Evolutionary conservation across 1,140 invertebrate genomes (phyloP), one percentile per base, ranked within the genome.

Genomic region (Anoplolepis gracilipes): DNA sequence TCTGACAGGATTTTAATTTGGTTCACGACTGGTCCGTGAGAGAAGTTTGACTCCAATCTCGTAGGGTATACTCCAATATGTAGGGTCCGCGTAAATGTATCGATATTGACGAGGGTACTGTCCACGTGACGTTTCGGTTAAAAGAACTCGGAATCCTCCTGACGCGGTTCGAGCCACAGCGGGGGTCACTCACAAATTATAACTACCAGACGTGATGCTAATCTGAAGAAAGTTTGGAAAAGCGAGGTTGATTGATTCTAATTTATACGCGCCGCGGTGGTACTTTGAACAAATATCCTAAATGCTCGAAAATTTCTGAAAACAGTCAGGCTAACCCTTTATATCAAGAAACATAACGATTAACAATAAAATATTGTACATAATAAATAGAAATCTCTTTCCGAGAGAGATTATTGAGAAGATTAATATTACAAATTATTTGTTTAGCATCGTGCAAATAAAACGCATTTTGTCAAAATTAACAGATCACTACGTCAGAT

Each of bases 31-130:
- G 19, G 72, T 73, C 67, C 85, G 93, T 94, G 92, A 94, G 92
- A 94, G 93, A 93, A 92, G 93, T 84, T 78, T 64, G 33, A 64
- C 72, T 76, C 70, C 87, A 78, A 59, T 86, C 88, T 82, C 61
- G 75, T 76, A 55, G 65, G 67, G 70, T 53, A 49, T 49, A 69
- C 22, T 79, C 62, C 62, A 79, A 67, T 85, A 84, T 61, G 73
- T 86, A 79, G 73, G 49, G 75, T 72, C 28, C 73, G 57, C 59
- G 90, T 69, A 86, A 75, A 89, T 92, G 88, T 94, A 95, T 95
- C 94, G 93, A 94, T 94, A 95, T 94, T 95, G 94, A 95, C 94
- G 93, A 94, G 93, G 94, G 94, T 95, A 92, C 93, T 91, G 92
- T 87, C 88, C 89, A 76, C 91, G 89, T 92, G 91, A 93, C 91